phyloP scores from a whole-genome alignment of 2,797 vertebrate species.

The Chrysocyon brachyurus region DNA sequence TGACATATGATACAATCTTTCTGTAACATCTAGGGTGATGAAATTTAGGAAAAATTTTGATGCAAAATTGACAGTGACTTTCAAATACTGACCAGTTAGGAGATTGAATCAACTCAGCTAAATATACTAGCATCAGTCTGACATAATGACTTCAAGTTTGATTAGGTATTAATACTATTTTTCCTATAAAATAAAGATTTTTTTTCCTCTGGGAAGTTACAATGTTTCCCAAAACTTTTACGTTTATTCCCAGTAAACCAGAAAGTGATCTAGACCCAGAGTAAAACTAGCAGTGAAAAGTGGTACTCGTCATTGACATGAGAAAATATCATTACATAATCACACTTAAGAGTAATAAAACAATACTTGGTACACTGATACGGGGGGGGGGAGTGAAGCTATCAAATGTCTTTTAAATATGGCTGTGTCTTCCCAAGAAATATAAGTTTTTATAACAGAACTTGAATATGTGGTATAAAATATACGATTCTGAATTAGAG shows the following conservation, averaged over 20 bases:
- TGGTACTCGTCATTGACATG: conserved; percentile 60
- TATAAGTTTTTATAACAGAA: conserved; percentile 76
- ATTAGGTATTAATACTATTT: conserved; percentile 17
- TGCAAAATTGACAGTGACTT: conserved; percentile 7
- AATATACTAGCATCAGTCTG: not conserved
- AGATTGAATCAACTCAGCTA: conserved; percentile 12
- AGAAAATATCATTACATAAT: conserved; percentile 70
- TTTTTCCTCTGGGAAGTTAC: conserved; percentile 39
- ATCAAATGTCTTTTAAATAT: conserved; percentile 76
- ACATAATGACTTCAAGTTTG: conserved; percentile 11
- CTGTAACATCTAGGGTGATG: not conserved
- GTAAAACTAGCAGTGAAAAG: conserved; percentile 71
- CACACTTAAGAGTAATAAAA: conserved; percentile 76
- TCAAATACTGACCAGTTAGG: not conserved
- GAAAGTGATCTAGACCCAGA: conserved; percentile 60
- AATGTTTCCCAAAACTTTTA: conserved; percentile 19
- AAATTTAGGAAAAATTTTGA: not conserved
- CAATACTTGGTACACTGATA: conserved; percentile 65
- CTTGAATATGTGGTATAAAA: conserved; percentile 65
- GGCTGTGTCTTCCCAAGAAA: conserved; percentile 77
- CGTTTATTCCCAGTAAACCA: conserved; percentile 69
- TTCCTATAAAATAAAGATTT: conserved; percentile 38
- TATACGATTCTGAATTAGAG: conserved; percentile 80
- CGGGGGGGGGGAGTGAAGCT: conserved; percentile 59
- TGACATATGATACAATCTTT: not conserved